Percentiles rank a stretch among this genome's conserved stretches.
phyloP scores from a whole-genome alignment of 2,113 vertebrate genomes.

The Lanius ludovicianus region DNA sequence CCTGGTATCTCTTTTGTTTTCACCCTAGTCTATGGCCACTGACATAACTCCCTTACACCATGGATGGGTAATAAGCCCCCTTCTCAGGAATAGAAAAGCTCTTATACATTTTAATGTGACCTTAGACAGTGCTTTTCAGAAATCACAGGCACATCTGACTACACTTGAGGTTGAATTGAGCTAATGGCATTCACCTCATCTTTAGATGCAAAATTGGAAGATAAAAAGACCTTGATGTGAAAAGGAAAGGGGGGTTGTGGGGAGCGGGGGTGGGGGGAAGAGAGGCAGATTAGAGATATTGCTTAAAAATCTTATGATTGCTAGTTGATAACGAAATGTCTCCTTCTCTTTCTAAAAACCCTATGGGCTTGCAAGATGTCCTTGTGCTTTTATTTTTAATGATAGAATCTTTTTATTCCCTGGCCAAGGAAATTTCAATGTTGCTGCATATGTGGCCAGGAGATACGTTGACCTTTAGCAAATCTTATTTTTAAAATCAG shows the following conservation, averaged over 20 bases:
- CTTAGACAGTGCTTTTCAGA: slow-evolving; percentile 83
- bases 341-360: slow-evolving; percentile 76
- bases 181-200: slow-evolving; percentile 88
- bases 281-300: slow-evolving; percentile 81
- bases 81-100: slow-evolving; percentile 79
- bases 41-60: slow-evolving; percentile 77
- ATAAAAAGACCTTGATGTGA: slow-evolving; percentile 88
- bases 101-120: slow-evolving; percentile 88
- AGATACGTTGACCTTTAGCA: slow-evolving; percentile 90
- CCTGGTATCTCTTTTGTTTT: slow-evolving; percentile 78
- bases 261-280: slow-evolving; percentile 45
- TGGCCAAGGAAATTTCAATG: slow-evolving; percentile 85
- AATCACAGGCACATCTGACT: slow-evolving; percentile 85
- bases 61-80: slow-evolving; percentile 81
- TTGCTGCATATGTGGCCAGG: slow-evolving; percentile 83
- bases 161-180: slow-evolving; percentile 87
- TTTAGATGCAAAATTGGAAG: slow-evolving; percentile 88
- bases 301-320: slow-evolving; percentile 85
- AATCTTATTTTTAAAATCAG: slow-evolving; percentile 86
- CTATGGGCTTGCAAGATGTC: slow-evolving; percentile 76
- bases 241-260: slow-evolving; percentile 68
- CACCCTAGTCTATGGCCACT: slow-evolving; percentile 77
- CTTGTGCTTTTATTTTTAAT: slow-evolving; percentile 83
- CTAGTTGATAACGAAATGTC: slow-evolving; percentile 83
- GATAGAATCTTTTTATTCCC: slow-evolving; percentile 92